Conservation (phyloP, 1,140 invertebrate genomes). For the Heliconius eleuchia region DNA sequence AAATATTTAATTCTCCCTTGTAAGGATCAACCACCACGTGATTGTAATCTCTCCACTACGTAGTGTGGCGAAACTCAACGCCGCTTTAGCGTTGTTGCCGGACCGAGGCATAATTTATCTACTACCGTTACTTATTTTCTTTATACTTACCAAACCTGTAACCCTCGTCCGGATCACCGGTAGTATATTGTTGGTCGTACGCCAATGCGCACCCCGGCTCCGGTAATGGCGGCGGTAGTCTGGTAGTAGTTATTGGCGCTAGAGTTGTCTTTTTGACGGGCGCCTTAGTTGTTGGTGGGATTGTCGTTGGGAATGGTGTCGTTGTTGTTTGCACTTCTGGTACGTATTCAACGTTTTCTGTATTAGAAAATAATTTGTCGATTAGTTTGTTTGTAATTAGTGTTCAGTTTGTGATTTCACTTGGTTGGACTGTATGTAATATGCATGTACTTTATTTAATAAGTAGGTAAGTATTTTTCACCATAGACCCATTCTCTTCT, state of each 20-base stretch:
- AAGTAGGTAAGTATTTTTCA: too few species aligned
- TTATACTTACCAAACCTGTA: slow-evolving; percentile 65
- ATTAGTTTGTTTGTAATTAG: too few species aligned
- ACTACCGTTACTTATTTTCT: neutral
- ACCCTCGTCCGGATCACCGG: slow-evolving; percentile 61
- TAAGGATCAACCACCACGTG: too few species aligned
- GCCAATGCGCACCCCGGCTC: slow-evolving; percentile 64
- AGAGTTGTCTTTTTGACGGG: slow-evolving; percentile 23
- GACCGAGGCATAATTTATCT: too few species aligned
- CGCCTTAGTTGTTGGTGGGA: slow-evolving; percentile 21
- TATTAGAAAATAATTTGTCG: neutral
- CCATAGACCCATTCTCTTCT: too few species aligned
- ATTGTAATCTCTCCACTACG: too few species aligned
- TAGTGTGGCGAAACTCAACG: too few species aligned
- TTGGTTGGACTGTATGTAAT: too few species aligned
- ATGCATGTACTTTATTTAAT: too few species aligned
- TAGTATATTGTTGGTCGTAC: slow-evolving; percentile 58
- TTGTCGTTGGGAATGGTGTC: slow-evolving; percentile 31
- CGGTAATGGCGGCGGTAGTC: slow-evolving; percentile 54
- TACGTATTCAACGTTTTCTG: neutral
- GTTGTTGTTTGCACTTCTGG: slow-evolving; percentile 15
- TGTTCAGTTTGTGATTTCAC: too few species aligned
- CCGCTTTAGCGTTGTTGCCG: too few species aligned
- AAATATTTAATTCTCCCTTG: too few species aligned
- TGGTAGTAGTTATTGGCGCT: slow-evolving; percentile 43